Evolutionary conservation across 2,797 vertebrate genomes (phyloP), one percentile per base, ranked within the genome.

Genomic region (Myotis vivesi): DNA sequence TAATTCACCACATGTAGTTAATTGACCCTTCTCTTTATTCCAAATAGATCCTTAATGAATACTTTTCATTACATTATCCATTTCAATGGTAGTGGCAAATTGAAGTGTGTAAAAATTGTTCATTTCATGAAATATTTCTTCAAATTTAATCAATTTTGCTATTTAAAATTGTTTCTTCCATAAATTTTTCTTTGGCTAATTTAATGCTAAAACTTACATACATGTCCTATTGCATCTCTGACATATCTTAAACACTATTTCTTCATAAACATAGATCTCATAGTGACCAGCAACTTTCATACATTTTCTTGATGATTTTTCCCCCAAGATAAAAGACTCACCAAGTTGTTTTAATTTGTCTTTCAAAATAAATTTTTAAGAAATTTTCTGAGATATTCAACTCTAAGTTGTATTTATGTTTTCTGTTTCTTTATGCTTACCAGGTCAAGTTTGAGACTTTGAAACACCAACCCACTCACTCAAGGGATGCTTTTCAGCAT

Each of bases 221-320:
- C 4, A 68, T 51, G 15, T 66, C 53, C 30, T 81, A 4, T 62
- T 81, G 13, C 75, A 1, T 76, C 38, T 84, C 41, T 93, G 6
- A 80, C 73, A 33, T 64, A 25, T 71, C n/a, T 94, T 69, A 94
- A 89, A 76, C 22, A 88, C 62, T 8, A 81, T 22, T 90, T 92
- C 53, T 80, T 92, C 36, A 87, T 11, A 57, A 66, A 93, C 51
- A 83, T 5, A 55, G 16, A 82, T 12, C 4, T 89, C 8, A 30
- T 2, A 19, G 23, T 92, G 33, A 73, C 25, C 19, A 69, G n/a
- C 8, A 85, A 64, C 62, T 86, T 15, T 62, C 64, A 79, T 16
- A 93, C 38, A 64, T 33, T 80, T 94, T 80, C 64, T 79, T 80
- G 11, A 25, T 87, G 36, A 73, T 73, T 10, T 80, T 83, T 66